Base-by-base conservation (phyloP, 2,888 invertebrate species). In the Liopterus haemorrhoidalis region DNA sequence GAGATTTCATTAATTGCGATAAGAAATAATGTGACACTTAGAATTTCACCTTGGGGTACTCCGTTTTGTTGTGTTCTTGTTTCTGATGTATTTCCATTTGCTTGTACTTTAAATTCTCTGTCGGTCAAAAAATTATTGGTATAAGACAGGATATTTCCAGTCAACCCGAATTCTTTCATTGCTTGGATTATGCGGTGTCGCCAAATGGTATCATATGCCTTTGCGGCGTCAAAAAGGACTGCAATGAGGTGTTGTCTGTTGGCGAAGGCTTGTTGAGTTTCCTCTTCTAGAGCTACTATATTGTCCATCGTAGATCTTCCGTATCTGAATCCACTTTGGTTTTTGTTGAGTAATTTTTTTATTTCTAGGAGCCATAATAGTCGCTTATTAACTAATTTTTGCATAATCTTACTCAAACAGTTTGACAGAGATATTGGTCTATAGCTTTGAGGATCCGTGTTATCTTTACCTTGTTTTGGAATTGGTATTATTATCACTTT, bases 171-270 rank as follows among this genome's bases (percentile, higher is more conserved):
- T 27, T 48, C 25, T 5, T 6, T 4, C 2, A 51, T 40, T 5
- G 51, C 39, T 25, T 47, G 18, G 6, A 53, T 15, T 2, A 51
- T 40, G 18, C 50, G 27, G 11, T 45, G 41, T 28, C 30, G 46
- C 51, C 49, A 53, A 2, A 50, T 33, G 5, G 20, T 45, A 20
- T 53, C 51, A 20, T 50, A 56, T 1, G 54, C 54, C 24, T 54
- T 53, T 32, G 54, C 52, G 11, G 53, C 41, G 22, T 53, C 49
- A 25, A 53, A 18, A 6, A 40, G 44, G 2, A 53, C 47, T 2
- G 46, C 46, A 3, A 46, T 31, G 5, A 49, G n/a, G 43, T 54
- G 49, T 42, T 54, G 31, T 4, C 54, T 46, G 2, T 31, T 22
- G 1, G 18, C 27, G n/a, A 51, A 47, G 24, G 52, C 48, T 2